Conservation (phyloP, 2,888 invertebrate species). For the Hydraecia micacea region DNA sequence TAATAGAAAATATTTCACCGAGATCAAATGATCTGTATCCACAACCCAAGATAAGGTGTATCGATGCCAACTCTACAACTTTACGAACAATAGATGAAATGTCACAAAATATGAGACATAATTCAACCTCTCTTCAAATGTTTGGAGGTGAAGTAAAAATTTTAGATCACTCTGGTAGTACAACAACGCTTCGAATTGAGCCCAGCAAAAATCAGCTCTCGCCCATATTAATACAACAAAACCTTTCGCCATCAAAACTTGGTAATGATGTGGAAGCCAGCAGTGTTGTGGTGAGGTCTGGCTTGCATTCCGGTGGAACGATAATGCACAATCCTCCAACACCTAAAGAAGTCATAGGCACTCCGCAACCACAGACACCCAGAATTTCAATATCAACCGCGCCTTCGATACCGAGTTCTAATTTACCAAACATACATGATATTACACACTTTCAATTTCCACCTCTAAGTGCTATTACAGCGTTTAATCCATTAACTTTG, state of each 20-base stretch:
- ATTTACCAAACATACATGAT: constrained; percentile 88
- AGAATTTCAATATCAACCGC: constrained; percentile 90
- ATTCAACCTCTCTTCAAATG: constrained; percentile 91
- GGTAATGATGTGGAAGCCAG: constrained; percentile 89
- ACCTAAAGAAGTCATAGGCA: constrained; percentile 84
- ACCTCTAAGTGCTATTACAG: constrained; percentile 92
- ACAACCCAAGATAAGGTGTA: constrained; percentile 88
- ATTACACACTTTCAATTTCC: constrained; percentile 91
- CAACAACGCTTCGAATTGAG: constrained; percentile 93
- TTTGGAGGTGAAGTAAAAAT: constrained; percentile 95
- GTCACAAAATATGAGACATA: constrained; percentile 90
- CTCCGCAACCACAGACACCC: constrained; percentile 88
- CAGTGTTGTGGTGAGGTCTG: constrained; percentile 94
- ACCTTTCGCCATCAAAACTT: constrained; percentile 86
- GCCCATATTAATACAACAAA: constrained; percentile 89
- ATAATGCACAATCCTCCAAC: constrained; percentile 91
- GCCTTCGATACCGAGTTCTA: constrained; percentile 89
- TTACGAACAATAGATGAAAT: constrained; percentile 90
- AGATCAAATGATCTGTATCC: constrained; percentile 84
- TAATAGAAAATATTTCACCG: constrained; percentile 84
- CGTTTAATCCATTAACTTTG: constrained; percentile 92
- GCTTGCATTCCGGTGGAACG: constrained; percentile 96
- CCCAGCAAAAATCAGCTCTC: constrained; percentile 91
- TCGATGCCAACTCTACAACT: constrained; percentile 86
- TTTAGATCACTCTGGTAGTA: constrained; percentile 92